Conservation (phyloP, 2,113 vertebrate genomes). For the Chamaetylas fuelleborni region DNA sequence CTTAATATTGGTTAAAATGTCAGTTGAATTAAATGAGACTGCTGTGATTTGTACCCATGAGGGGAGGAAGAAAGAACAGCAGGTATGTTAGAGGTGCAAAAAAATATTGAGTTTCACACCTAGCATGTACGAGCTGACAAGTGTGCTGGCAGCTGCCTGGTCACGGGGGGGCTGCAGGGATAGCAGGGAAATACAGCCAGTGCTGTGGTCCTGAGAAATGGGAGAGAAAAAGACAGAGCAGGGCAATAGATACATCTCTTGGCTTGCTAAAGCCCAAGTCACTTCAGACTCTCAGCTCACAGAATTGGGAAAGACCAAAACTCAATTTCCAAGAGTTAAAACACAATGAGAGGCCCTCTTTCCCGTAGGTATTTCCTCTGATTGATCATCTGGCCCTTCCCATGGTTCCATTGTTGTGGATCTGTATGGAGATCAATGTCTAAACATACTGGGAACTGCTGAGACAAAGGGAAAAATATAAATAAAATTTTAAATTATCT, state of each 20-base stretch:
- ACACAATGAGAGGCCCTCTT: background rate
- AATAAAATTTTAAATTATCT: background rate
- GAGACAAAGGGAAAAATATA: background rate
- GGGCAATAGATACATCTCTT: background rate
- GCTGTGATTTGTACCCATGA: constrained; percentile 45
- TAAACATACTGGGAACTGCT: background rate
- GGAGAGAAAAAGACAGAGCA: background rate
- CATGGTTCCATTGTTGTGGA: background rate
- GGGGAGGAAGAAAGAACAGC: constrained; percentile 32
- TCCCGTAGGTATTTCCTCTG: background rate
- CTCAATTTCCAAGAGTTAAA: background rate
- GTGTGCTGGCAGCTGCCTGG: constrained; percentile 49
- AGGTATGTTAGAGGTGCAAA: constrained; percentile 48
- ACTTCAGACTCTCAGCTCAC: background rate
- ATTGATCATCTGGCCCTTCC: background rate
- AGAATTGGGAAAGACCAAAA: background rate
- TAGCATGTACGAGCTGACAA: constrained; percentile 47
- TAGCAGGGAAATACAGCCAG: background rate
- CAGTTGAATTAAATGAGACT: constrained; percentile 51
- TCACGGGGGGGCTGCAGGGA: background rate
- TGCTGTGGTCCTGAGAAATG: background rate
- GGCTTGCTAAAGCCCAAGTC: background rate
- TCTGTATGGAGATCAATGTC: background rate
- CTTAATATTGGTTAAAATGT: constrained; percentile 50
- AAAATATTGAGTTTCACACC: constrained; percentile 66